Evolutionary conservation across 2,888 invertebrate genomes (phyloP), one percentile per base, ranked within the genome.

Genomic region (Unio delphinus): DNA sequence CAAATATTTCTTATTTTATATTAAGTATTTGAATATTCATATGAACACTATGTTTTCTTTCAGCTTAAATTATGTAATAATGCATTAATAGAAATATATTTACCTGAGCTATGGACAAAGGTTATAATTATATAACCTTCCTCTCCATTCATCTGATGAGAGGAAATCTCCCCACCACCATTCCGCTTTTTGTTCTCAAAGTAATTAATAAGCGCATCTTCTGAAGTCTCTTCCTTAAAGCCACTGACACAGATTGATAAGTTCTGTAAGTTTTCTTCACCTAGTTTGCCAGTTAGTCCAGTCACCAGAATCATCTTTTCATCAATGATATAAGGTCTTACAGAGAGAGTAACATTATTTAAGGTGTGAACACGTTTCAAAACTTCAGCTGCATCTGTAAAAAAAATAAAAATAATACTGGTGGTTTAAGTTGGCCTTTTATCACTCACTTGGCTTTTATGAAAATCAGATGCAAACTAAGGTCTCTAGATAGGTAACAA

Each of bases 171-270:
- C 18, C 79, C 79, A 26, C 76, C 79, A n/a, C 76, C 76, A 54
- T 75, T 75, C 23, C 70, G 66, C 45, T 58, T 57, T n/a, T 45
- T 61, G 64, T 79, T 79, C 61, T 79, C 79, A 68, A 79, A 79
- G 58, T 74, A 79, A 59, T 64, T 65, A 1, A 26, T 17, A 20
- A 79, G 20, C 5, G 66, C 66, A 59, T 76, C 72, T 23, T 68
- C 62, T 28, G 72, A 64, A 34, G 59, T 64, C n/a, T 8, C 15
- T 6, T 45, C 57, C 0, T 57, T 34, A 54, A 69, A 73, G 8
- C 73, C 73, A 23, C 59, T 60, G 6, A 69, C 69, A 69, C 70
- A 28, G 8, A 69, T 45, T 45, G 45, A 45, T 15, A 45, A 45
- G 26, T 67, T 63, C n/a, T 18, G 45, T 18, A 74, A 20, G 28